phyloP scores from a whole-genome alignment of 1,140 invertebrate genomes.

The Drosophila obscura region DNA sequence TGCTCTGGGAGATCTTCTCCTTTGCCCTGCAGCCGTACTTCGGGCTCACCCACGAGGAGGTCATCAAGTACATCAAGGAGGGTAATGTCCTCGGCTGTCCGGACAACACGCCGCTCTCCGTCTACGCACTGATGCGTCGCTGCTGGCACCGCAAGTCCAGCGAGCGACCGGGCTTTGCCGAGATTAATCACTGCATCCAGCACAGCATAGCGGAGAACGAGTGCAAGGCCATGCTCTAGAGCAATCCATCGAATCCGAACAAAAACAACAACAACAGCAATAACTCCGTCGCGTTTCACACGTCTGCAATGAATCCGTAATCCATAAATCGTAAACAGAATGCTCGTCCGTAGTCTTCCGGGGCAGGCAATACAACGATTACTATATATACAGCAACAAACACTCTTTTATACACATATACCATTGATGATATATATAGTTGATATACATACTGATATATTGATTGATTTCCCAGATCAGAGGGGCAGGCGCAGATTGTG shows the following conservation, averaged over 20 bases:
- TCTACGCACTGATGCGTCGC: slow-evolving; percentile 96
- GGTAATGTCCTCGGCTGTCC: slow-evolving; percentile 94
- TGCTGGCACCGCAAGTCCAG: slow-evolving; percentile 95
- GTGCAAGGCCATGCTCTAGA: slow-evolving; percentile 78
- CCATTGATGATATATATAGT: too few relatives aligned
- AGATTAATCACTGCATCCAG: slow-evolving; percentile 82
- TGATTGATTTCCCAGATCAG: slow-evolving; percentile 35
- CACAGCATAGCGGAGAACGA: slow-evolving; percentile 80
- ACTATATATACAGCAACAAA: slow-evolving; percentile 1
- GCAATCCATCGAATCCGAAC: slow-evolving; percentile 17
- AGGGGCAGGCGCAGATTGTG: slow-evolving; percentile 26
- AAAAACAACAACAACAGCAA: slow-evolving; percentile 13
- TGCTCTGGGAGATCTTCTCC: slow-evolving; percentile 97
- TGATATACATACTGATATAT: slow-evolving; percentile 12
- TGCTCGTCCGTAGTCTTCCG: slow-evolving; percentile 69
- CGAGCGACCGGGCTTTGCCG: slow-evolving; percentile 91
- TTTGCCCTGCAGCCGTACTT: slow-evolving; percentile 97
- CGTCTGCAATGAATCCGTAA: slow-evolving; percentile 40
- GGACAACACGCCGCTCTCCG: slow-evolving; percentile 93
- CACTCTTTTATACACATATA: slow-evolving; percentile 8
- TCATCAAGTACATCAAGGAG: slow-evolving; percentile 96
- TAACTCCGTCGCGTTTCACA: slow-evolving; percentile 51
- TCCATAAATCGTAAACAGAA: slow-evolving; percentile 33
- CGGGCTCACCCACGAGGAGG: slow-evolving; percentile 97
- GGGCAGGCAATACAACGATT: slow-evolving; percentile 35